Conservation (phyloP, 2,113 vertebrate species). For the Pedionomus torquatus region DNA sequence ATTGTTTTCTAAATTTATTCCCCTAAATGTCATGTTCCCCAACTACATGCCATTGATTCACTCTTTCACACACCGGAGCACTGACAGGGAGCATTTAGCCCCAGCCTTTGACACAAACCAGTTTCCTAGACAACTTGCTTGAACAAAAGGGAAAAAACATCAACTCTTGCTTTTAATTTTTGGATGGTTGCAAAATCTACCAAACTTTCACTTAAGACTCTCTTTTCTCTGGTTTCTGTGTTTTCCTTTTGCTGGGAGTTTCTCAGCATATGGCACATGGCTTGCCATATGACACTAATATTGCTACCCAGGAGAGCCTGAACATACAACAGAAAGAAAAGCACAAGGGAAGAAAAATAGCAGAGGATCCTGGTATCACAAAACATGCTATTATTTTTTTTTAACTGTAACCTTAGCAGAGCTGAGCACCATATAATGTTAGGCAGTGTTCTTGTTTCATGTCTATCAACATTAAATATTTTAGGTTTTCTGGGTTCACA, state of each 20-base stretch:
- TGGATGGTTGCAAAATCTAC: neutral
- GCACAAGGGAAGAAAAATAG: neutral
- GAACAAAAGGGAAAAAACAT: neutral
- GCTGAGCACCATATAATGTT: neutral
- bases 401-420: neutral
- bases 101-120: neutral
- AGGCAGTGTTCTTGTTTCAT: neutral
- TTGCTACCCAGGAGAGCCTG: neutral
- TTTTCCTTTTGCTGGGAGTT: neutral
- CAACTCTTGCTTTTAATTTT: neutral
- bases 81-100: neutral
- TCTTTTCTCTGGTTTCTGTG: neutral
- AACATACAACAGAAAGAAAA: neutral
- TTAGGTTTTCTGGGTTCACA: neutral
- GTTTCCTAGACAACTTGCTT: neutral
- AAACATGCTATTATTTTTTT: neutral
- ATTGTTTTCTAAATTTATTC: neutral
- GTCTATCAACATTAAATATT: neutral
- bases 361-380: neutral
- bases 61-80: neutral
- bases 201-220: neutral
- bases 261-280: neutral
- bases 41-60: neutral
- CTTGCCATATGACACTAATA: neutral
- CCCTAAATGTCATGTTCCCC: neutral